A percentile compares a stretch with the other conserved stretches of the same genome.
phyloP scores from a whole-genome alignment of 2,888 invertebrate species.

The Amphimallon solstitiale region DNA sequence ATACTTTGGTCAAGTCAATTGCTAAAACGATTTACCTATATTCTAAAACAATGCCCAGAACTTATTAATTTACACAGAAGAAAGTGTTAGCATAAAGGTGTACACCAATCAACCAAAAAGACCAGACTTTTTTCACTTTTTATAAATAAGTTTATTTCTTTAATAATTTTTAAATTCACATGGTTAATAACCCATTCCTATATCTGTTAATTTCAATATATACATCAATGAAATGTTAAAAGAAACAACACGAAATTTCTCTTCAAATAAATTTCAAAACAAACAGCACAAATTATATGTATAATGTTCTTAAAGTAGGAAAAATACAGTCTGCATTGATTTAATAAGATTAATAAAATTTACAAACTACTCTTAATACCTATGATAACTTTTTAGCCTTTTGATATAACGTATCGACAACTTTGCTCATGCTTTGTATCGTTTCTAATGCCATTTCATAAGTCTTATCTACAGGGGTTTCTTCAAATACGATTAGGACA shows the following conservation, averaged over 20 bases:
- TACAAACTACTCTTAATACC: constrained; percentile 51
- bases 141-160: constrained; percentile 39
- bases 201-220: constrained; percentile 39
- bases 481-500: constrained; percentile 97
- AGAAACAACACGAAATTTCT: constrained; percentile 24
- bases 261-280: constrained; percentile 1
- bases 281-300: constrained; percentile 31
- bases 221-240: constrained; percentile 41
- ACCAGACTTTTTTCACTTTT: constrained; percentile 28
- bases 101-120: neutral
- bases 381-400: constrained; percentile 98
- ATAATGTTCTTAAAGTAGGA: constrained; percentile 48
- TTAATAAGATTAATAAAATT: constrained; percentile 43
- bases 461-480: constrained; percentile 93
- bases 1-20: no score
- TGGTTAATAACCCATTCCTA: constrained; percentile 43
- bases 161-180: constrained; percentile 39
- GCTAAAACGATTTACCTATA: no score
- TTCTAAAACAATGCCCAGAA: no score
- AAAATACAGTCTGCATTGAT: constrained; percentile 57
- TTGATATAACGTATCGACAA: constrained; percentile 98
- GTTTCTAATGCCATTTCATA: constrained; percentile 98
- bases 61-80: no score
- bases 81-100: neutral
- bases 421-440: constrained; percentile 99